Evolutionary conservation across 2,797 vertebrate genomes (phyloP).

Genomic region (Delichon dasypus): DNA sequence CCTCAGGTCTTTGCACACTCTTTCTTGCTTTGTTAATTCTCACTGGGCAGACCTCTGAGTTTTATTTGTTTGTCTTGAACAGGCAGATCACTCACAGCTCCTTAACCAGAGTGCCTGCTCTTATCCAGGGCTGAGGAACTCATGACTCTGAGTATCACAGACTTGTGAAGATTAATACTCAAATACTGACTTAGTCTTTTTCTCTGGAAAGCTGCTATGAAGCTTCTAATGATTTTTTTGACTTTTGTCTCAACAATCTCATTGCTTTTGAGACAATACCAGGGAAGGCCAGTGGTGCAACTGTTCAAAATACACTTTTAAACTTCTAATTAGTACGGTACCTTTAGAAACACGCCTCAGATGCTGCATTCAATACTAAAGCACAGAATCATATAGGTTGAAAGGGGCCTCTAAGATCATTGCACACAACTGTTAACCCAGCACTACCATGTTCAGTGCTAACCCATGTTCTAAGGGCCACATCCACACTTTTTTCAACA

Average conservation of each 20-base stretch:
- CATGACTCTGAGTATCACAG: background rate
- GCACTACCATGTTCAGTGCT: background rate
- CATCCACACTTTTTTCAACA: rapidly evolving
- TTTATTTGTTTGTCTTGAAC: background rate
- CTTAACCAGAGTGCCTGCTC: background rate
- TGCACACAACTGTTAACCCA: background rate
- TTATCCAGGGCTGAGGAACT: background rate
- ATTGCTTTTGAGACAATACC: background rate
- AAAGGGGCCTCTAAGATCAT: background rate
- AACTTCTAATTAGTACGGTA: background rate
- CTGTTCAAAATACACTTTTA: background rate
- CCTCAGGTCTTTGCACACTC: background rate
- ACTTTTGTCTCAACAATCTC: background rate
- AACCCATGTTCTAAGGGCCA: background rate
- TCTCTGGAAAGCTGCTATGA: background rate
- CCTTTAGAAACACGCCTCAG: background rate
- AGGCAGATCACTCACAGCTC: background rate
- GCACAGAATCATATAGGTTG: background rate
- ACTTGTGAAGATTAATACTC: background rate
- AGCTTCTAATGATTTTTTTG: background rate
- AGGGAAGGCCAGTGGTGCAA: background rate
- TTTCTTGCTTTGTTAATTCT: background rate
- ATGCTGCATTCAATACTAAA: background rate
- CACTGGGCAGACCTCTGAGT: background rate
- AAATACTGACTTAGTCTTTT: background rate